A percentile compares a stretch with the other conserved stretches of the same genome.
These are phyloP conservation scores for Umimayanthus chanpuru DNA, from an alignment of 92 coral and sea anemone species.

Conservation along the genomic window DNA sequence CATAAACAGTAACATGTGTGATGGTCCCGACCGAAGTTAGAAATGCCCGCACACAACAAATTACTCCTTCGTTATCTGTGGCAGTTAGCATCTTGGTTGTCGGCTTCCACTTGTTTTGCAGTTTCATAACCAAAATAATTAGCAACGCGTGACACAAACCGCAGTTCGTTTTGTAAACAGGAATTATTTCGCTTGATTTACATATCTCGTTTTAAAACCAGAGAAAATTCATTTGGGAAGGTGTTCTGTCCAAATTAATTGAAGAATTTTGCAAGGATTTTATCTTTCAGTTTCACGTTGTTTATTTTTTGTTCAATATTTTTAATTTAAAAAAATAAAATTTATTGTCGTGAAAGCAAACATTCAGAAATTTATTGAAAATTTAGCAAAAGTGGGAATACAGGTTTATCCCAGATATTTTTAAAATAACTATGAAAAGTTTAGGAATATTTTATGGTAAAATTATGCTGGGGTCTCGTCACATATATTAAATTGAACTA, in stretches of 20 bases:
- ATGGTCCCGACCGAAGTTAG: not conserved
- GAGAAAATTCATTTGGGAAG: not conserved
- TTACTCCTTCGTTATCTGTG: no score
- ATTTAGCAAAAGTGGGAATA: no score
- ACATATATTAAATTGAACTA: no score
- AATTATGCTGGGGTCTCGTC: not conserved
- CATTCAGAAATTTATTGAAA: not conserved
- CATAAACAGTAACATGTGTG: not conserved
- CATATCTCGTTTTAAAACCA: slow-evolving; percentile 8
- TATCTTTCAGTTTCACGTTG: not conserved
- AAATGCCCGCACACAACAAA: not conserved
- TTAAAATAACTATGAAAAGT: not conserved
- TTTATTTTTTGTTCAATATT: not conserved
- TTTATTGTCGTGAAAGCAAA: no score
- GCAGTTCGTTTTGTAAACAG: slow-evolving; percentile 12
- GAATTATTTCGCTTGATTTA: slow-evolving; percentile 12
- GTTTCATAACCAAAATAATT: not conserved
- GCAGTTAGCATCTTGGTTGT: not conserved
- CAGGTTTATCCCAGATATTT: not conserved
- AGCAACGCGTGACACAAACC: not conserved
- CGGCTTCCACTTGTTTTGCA: not conserved
- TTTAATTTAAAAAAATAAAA: no score
- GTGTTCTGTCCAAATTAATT: not conserved
- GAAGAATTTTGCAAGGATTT: not conserved
- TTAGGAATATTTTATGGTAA: not conserved